A percentile compares a stretch with the other conserved stretches of the same genome.
Conservation (phyloP, 2,113 vertebrate species). For the Hylia prasina region DNA sequence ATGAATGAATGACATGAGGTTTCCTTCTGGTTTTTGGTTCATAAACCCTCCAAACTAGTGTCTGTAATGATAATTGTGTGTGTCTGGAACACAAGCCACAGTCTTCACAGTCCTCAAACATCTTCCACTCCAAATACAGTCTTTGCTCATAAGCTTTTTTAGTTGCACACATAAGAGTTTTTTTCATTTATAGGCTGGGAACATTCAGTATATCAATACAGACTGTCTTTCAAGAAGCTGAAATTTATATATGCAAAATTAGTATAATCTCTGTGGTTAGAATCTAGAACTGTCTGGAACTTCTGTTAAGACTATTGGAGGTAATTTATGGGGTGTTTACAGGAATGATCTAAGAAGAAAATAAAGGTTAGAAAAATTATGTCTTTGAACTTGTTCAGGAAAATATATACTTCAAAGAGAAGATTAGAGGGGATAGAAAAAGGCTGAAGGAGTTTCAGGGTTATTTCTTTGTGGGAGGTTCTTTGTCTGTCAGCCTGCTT, state of each 20-base stretch:
- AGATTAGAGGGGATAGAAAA: background rate
- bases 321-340: background rate
- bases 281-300: background rate
- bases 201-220: background rate
- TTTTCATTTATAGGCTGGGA: background rate
- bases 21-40: background rate
- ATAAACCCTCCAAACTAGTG: background rate
- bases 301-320: background rate
- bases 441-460: fast-evolving
- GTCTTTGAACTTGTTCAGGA: background rate
- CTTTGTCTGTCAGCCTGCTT: background rate
- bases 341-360: background rate
- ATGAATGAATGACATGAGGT: background rate
- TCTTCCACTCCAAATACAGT: fast-evolving
- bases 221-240: background rate
- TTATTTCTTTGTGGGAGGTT: background rate
- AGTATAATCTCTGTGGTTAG: background rate
- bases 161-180: fast-evolving
- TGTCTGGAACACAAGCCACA: background rate
- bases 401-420: background rate
- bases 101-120: background rate
- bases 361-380: background rate
- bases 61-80: background rate
- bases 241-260: background rate
- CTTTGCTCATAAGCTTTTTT: background rate